Percentiles rank a stretch among this genome's conserved stretches.
Conservation (phyloP, 2,113 vertebrate genomes). For the Cheirogaleus medius region DNA sequence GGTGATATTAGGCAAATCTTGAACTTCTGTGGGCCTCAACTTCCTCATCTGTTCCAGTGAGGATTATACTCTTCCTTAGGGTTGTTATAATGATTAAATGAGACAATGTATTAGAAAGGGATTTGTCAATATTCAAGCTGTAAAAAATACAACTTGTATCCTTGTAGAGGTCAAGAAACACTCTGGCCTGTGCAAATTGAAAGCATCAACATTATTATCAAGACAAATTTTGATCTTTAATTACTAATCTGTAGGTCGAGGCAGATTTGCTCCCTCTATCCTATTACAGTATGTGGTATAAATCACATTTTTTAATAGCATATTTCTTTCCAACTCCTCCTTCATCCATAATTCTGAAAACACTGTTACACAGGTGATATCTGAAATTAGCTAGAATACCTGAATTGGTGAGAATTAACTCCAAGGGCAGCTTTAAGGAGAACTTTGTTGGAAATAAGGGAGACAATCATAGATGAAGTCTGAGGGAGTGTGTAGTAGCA, state of each 20-base stretch:
- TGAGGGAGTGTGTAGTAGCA: background rate
- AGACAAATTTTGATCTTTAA: slow-evolving; percentile 25
- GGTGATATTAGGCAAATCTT: background rate
- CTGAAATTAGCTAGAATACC: slow-evolving; percentile 33
- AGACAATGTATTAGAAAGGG: slow-evolving; percentile 27
- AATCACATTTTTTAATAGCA: background rate
- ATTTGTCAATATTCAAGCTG: background rate
- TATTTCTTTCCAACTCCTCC: background rate
- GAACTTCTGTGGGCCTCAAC: slow-evolving; percentile 7
- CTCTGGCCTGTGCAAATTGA: background rate
- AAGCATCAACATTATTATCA: background rate
- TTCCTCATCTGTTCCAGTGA: background rate
- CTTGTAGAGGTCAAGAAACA: background rate
- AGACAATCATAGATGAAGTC: slow-evolving; percentile 26
- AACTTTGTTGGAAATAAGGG: slow-evolving; percentile 8
- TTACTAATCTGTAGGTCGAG: slow-evolving; percentile 23
- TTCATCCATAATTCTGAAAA: slow-evolving; percentile 2
- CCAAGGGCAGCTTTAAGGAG: slow-evolving; percentile 13
- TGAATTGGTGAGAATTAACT: slow-evolving; percentile 47
- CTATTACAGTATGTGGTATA: background rate
- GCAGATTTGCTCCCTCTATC: background rate
- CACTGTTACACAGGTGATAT: background rate
- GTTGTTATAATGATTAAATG: background rate
- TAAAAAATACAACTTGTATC: background rate
- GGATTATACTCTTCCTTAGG: background rate